Conservation (phyloP, 2,888 invertebrate genomes). For the Microplitis deprimator region DNA sequence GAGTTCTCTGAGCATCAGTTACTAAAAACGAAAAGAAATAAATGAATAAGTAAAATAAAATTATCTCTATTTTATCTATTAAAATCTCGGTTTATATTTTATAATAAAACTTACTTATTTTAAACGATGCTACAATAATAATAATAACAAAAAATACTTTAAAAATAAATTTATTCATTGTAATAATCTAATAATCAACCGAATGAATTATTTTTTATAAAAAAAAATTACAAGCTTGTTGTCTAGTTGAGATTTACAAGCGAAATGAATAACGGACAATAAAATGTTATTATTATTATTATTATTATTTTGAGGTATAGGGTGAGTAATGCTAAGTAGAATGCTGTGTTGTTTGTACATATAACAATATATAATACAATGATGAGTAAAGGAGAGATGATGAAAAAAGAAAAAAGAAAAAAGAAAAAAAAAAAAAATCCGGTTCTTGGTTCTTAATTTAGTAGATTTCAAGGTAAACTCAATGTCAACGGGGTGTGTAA, state of each 20-base stretch:
- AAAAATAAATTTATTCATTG: background rate
- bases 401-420: too few relatives aligned
- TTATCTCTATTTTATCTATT: too few relatives aligned
- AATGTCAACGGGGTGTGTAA: background rate
- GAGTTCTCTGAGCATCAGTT: conserved; percentile 79
- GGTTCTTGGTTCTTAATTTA: background rate
- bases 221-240: too few relatives aligned
- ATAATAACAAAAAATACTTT: background rate
- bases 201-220: too few relatives aligned
- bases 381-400: background rate
- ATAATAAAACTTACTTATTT: background rate
- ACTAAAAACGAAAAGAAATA: background rate
- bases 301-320: too few relatives aligned
- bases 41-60: too few relatives aligned
- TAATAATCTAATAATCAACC: background rate
- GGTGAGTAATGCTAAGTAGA: background rate
- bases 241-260: too few relatives aligned
- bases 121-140: background rate
- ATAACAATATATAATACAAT: background rate
- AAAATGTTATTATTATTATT: too few relatives aligned
- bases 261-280: too few relatives aligned
- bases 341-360: background rate
- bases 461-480: background rate
- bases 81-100: too few relatives aligned
- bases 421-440: background rate